Conservation (phyloP, 37 sponge, comb jelly and placozoan species). For the Petrosia ficiformis region DNA sequence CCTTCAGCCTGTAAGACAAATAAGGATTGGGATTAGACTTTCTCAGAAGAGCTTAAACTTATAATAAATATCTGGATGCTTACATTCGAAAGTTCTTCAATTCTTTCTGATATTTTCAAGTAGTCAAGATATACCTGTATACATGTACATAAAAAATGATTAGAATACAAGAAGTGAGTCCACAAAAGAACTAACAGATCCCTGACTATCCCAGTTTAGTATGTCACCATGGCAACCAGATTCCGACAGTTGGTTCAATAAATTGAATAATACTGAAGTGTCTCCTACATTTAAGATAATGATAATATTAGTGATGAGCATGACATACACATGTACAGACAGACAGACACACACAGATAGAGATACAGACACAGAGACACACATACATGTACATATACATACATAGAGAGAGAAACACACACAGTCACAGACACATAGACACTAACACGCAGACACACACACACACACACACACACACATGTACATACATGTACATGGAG, state of each 20-base stretch:
- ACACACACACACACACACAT: too few relatives aligned
- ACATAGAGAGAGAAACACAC: too few relatives aligned
- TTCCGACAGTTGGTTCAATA: constrained; percentile 36
- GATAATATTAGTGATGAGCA: too few relatives aligned
- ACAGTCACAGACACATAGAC: too few relatives aligned
- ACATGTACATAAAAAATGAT: neutral
- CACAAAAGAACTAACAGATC: constrained; percentile 45
- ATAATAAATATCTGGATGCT: too few relatives aligned
- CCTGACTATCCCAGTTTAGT: constrained; percentile 51
- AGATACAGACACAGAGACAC: too few relatives aligned
- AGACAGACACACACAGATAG: too few relatives aligned
- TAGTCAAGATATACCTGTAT: constrained; percentile 51
- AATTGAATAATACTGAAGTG: constrained; percentile 10
- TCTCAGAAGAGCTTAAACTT: too few relatives aligned
- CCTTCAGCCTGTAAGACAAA: neutral
- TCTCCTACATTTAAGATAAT: constrained; percentile 39
- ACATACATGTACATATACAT: too few relatives aligned
- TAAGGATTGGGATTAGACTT: neutral
- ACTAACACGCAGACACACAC: too few relatives aligned
- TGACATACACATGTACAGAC: too few relatives aligned
- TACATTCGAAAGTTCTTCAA: constrained; percentile 22
- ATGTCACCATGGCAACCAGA: neutral
- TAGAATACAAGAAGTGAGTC: neutral
- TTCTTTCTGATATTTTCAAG: constrained; percentile 17
- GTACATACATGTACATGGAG: too few relatives aligned